A percentile compares a stretch with the other conserved stretches of the same genome.
Conservation (phyloP, 2,888 invertebrate species). For the Aplocera efformata region DNA sequence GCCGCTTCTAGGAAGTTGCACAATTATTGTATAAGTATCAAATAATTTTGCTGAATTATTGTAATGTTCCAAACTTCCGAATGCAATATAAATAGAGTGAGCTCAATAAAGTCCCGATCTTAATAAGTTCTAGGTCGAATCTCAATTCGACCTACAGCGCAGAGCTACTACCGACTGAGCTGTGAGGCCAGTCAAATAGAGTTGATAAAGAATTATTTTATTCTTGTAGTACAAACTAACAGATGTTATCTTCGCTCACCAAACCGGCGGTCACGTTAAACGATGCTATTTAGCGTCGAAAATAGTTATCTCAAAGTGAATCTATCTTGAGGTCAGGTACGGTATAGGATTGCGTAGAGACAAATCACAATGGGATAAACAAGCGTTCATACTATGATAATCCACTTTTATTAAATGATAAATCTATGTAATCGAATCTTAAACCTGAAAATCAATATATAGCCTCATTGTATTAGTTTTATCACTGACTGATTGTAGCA, state of each 20-base stretch:
- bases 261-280: slow-evolving; percentile 25
- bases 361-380: slow-evolving; percentile 5
- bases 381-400: not conserved
- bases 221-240: too few species aligned
- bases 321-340: slow-evolving; percentile 54
- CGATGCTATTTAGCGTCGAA: slow-evolving; percentile 36
- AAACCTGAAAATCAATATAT: too few species aligned
- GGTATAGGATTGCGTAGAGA: slow-evolving; percentile 45
- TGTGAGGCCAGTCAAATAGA: not conserved
- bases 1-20: too few species aligned
- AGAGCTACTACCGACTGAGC: too few species aligned
- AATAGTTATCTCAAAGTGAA: slow-evolving; percentile 40
- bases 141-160: too few species aligned
- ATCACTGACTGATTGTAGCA: too few species aligned
- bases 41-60: slow-evolving; percentile 8
- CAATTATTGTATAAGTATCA: too few species aligned
- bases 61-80: slow-evolving; percentile 5
- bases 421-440: too few species aligned
- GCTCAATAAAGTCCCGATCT: slow-evolving; percentile 2
- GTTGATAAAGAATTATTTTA: too few species aligned
- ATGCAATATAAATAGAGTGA: slow-evolving; percentile 5
- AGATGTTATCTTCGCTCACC: slow-evolving; percentile 19
- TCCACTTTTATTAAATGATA: too few species aligned
- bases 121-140: too few species aligned
- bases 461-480: too few species aligned